Evolutionary conservation across 2,113 vertebrate species (phyloP).

Genomic region (Scatophagus argus): DNA sequence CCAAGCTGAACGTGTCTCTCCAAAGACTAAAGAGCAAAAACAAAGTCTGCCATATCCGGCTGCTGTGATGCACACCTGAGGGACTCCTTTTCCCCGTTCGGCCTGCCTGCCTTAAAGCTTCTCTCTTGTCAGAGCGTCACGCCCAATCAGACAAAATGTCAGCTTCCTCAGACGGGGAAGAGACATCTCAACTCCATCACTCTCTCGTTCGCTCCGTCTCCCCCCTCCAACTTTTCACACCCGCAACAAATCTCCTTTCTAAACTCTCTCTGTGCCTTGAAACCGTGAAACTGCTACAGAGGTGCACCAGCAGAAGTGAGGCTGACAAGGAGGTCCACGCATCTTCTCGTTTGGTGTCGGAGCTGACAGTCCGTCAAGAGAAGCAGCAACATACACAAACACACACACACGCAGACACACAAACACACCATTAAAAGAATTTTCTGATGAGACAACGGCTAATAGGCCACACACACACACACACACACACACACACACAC

Average conservation of each 20-base stretch:
- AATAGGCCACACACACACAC: neutral
- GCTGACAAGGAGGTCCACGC: constrained; percentile 59
- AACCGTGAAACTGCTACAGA: constrained; percentile 57
- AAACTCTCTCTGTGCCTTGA: constrained; percentile 35
- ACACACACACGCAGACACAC: constrained; percentile 12
- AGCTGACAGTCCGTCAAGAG: constrained; percentile 62
- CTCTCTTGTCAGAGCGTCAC: constrained; percentile 34
- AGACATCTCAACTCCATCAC: constrained; percentile 37
- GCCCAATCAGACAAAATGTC: constrained; percentile 30
- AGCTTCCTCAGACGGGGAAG: constrained; percentile 1
- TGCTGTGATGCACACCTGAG: too few species aligned
- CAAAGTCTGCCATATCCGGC: neutral
- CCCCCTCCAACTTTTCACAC: constrained; percentile 35
- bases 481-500: neutral
- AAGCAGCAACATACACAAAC: neutral
- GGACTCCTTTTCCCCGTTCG: constrained; percentile 11
- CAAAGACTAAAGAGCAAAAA: neutral
- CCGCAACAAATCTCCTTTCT: constrained; percentile 45
- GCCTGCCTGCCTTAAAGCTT: constrained; percentile 16
- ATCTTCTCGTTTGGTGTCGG: constrained; percentile 51
- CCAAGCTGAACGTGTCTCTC: neutral
- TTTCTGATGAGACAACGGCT: constrained; percentile 33
- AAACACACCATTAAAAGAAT: constrained; percentile 43
- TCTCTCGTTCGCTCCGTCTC: neutral
- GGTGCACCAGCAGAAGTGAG: constrained; percentile 11